A percentile compares a stretch with the other conserved stretches of the same genome.
phyloP scores from a whole-genome alignment of 2,888 invertebrate species.

The Ptychoptera contaminata region DNA sequence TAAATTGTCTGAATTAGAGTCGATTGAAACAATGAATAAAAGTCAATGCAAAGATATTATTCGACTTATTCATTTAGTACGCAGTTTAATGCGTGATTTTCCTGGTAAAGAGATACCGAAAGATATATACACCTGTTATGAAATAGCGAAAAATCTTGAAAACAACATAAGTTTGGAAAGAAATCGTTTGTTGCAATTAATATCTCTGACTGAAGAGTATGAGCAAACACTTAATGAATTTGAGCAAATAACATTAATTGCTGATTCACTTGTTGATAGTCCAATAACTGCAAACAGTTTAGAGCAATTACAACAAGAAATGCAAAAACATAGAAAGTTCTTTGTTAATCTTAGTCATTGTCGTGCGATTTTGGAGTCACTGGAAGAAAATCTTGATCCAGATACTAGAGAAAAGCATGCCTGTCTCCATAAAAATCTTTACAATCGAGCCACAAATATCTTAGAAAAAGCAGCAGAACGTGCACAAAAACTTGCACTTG shows the following conservation, averaged over 20 bases:
- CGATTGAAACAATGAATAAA: slow-evolving; percentile 50
- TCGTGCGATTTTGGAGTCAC: slow-evolving; percentile 67
- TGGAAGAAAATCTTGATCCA: slow-evolving; percentile 67
- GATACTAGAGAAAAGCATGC: slow-evolving; percentile 62
- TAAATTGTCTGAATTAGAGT: slow-evolving; percentile 53
- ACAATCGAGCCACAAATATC: slow-evolving; percentile 57
- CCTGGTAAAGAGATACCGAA: slow-evolving; percentile 50
- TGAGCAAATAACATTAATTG: slow-evolving; percentile 68
- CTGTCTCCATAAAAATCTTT: slow-evolving; percentile 57
- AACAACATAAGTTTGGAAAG: slow-evolving; percentile 53
- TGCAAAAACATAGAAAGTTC: slow-evolving; percentile 78
- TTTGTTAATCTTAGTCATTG: slow-evolving; percentile 80
- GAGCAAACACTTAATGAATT: slow-evolving; percentile 78
- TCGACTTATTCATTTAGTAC: slow-evolving; percentile 44
- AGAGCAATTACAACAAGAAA: slow-evolving; percentile 73
- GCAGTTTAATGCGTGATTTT: slow-evolving; percentile 47
- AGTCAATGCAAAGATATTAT: slow-evolving; percentile 42
- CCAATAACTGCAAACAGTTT: slow-evolving; percentile 58
- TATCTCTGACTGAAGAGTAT: slow-evolving; percentile 69
- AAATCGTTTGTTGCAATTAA: slow-evolving; percentile 57
- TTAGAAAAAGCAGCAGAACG: slow-evolving; percentile 67
- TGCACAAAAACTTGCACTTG: slow-evolving; percentile 69
- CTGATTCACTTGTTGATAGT: slow-evolving; percentile 63
- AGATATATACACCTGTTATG: slow-evolving; percentile 48
- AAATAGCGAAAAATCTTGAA: slow-evolving; percentile 51